Evolutionary conservation across 2,797 vertebrate species (phyloP).

Genomic region (Rhinichthys osculus): DNA sequence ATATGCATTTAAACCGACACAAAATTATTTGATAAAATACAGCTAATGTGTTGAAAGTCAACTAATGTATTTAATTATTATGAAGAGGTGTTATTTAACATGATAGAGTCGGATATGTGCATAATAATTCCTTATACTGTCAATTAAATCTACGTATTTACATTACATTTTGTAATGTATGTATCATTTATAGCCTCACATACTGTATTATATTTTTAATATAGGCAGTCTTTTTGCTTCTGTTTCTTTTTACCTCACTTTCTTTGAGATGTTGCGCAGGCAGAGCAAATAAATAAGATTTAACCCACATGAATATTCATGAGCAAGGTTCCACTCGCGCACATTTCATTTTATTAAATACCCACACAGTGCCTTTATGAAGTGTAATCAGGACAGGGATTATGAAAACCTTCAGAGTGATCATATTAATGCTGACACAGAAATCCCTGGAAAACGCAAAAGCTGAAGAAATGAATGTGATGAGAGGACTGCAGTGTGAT

Average conservation of each 20-base stretch:
- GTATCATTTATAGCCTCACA: conserved; percentile 28
- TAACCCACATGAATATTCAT: conserved; percentile 55
- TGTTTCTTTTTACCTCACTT: conserved; percentile 42
- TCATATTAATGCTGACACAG: conserved; percentile 59
- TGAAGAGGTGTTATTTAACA: neutral
- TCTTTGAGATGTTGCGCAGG: conserved; percentile 33
- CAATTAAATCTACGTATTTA: conserved; percentile 17
- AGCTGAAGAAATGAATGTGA: conserved; percentile 28
- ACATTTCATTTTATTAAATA: conserved; percentile 55
- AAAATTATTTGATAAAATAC: neutral
- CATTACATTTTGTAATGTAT: conserved; percentile 28
- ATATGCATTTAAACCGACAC: neutral
- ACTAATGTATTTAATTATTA: neutral
- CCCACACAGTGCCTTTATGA: conserved; percentile 35
- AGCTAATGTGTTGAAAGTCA: neutral
- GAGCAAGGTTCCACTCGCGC: conserved; percentile 19
- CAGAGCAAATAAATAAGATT: conserved; percentile 47
- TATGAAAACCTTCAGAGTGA: conserved; percentile 59
- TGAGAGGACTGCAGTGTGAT: conserved; percentile 28
- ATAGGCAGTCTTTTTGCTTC: neutral
- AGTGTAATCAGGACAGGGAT: conserved; percentile 60
- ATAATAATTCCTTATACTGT: neutral
- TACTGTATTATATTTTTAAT: conserved; percentile 25
- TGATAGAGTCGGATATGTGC: neutral
- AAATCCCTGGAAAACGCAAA: conserved; percentile 37